Evolutionary conservation across 2,797 vertebrate species (phyloP).

Genomic region (Epinephelus malabaricus): DNA sequence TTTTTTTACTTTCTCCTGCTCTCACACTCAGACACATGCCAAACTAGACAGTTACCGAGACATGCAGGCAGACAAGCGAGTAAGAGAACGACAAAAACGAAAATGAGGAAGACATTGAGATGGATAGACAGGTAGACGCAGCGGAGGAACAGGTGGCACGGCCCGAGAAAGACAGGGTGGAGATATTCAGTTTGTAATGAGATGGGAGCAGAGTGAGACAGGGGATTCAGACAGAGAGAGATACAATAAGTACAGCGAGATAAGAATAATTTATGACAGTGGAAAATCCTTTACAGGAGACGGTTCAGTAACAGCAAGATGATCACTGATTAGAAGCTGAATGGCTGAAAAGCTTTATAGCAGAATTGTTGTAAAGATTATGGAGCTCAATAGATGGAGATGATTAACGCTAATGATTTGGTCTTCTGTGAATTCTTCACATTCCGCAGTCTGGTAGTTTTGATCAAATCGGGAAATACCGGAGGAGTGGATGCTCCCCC

Average conservation of each 20-base stretch:
- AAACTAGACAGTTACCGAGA: slow-evolving; percentile 13
- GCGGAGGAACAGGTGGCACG: slow-evolving; percentile 33
- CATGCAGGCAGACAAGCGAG: slow-evolving; percentile 27
- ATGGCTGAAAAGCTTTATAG: slow-evolving; percentile 28
- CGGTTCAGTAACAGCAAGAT: slow-evolving; percentile 28
- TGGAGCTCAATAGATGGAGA: slow-evolving; percentile 36
- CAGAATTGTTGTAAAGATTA: slow-evolving; percentile 31
- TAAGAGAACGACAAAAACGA: slow-evolving; percentile 18
- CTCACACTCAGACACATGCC: slow-evolving; percentile 27
- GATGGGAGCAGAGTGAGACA: slow-evolving; percentile 31
- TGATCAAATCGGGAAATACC: slow-evolving; percentile 65
- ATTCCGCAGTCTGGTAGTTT: slow-evolving; percentile 51
- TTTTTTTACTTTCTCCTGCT: slow-evolving; percentile 23
- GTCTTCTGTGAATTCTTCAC: slow-evolving; percentile 40
- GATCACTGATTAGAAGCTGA: slow-evolving; percentile 31
- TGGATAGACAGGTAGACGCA: slow-evolving; percentile 42
- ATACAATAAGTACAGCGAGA: slow-evolving; percentile 39
- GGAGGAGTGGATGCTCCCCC: slow-evolving; percentile 39
- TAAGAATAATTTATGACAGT: slow-evolving; percentile 46
- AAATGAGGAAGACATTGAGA: slow-evolving; percentile 18
- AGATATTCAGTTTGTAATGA: slow-evolving; percentile 52
- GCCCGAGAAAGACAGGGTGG: slow-evolving; percentile 41
- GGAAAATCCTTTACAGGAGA: slow-evolving; percentile 48
- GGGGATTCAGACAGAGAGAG: slow-evolving; percentile 41
- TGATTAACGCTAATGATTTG: slow-evolving; percentile 41